phyloP scores from a whole-genome alignment of 1,140 invertebrate genomes.

The Pararge aegeria region DNA sequence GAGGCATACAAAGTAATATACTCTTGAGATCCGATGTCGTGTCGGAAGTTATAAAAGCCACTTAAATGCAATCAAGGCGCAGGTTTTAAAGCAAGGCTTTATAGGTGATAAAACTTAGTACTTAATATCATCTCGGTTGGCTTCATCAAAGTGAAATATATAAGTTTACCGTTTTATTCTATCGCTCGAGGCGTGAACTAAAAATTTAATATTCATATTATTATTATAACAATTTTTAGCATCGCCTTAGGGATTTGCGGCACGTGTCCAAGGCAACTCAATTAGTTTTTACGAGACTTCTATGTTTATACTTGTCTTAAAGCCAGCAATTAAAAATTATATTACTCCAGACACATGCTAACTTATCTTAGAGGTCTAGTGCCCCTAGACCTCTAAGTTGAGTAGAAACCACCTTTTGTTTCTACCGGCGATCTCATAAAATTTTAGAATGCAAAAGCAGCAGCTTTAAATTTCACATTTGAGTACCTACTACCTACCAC shows the following conservation, averaged over 20 bases:
- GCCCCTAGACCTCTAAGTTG: too few species aligned
- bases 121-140: constrained; percentile 33
- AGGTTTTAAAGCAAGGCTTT: constrained; percentile 40
- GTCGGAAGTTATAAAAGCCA: constrained; percentile 22
- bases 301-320: too few species aligned
- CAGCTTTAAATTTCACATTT: too few species aligned
- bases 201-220: constrained; percentile 8
- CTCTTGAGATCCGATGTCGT: constrained; percentile 10
- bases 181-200: background rate
- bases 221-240: background rate
- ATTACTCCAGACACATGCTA: too few species aligned
- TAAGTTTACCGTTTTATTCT: constrained; percentile 13
- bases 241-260: background rate
- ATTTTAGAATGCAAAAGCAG: too few species aligned
- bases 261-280: background rate
- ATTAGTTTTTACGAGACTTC: too few species aligned
- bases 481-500: too few species aligned
- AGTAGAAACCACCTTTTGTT: too few species aligned
- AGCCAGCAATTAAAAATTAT: too few species aligned
- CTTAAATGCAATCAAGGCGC: constrained; percentile 36
- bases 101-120: constrained; percentile 42
- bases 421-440: too few species aligned
- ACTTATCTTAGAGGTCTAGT: too few species aligned
- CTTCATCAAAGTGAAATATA: constrained; percentile 33
- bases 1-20: too few species aligned